These are phyloP conservation scores for Anaspis maculata DNA, from an alignment of 2,888 invertebrate species.

Conservation along the genomic window DNA sequence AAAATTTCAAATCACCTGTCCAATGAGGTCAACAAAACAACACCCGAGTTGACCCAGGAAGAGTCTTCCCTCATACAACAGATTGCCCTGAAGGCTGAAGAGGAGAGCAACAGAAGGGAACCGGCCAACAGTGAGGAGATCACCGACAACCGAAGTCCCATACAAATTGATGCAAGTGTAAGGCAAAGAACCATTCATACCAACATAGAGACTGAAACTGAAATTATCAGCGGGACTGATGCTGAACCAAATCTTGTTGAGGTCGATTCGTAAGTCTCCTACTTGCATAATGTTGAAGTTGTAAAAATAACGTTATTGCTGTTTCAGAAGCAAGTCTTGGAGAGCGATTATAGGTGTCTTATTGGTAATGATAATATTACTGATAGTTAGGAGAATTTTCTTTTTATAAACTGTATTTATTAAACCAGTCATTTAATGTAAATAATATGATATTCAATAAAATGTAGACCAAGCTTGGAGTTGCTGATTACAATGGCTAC, in stretches of 20 bases:
- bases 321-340: conserved; percentile 46
- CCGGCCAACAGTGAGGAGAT: conserved; percentile 20
- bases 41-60: conserved; percentile 41
- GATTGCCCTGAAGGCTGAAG: conserved; percentile 47
- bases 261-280: no score
- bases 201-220: conserved; percentile 3
- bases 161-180: conserved; percentile 14
- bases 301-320: no score
- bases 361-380: conserved; percentile 41
- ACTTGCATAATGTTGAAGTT: no score
- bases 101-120: conserved; percentile 33
- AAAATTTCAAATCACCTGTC: conserved; percentile 47
- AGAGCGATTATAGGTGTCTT: conserved; percentile 43
- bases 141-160: conserved; percentile 11
- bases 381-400: conserved; percentile 45
- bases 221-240: not conserved
- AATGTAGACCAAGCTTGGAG: no score
- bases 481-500: no score
- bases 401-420: conserved; percentile 30
- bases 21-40: conserved; percentile 33
- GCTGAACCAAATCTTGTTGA: not conserved
- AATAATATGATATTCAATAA: no score
- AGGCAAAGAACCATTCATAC: conserved; percentile 16
- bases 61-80: conserved; percentile 47
- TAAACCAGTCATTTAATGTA: not conserved